Evolutionary conservation across 2,888 invertebrate genomes (phyloP).

Genomic region (Elysia crispata): DNA sequence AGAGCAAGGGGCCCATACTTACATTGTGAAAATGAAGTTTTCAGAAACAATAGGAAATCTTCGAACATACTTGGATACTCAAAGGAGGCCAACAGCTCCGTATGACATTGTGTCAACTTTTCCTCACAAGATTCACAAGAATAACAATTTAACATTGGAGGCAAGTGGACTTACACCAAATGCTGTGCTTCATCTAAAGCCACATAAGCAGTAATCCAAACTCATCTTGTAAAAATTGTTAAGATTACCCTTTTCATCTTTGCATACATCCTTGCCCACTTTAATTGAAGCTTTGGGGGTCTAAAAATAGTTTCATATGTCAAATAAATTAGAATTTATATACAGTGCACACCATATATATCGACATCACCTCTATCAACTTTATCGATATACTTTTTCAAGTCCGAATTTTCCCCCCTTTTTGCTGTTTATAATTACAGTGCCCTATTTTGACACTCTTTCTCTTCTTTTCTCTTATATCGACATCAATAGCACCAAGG

Average conservation of each 20-base stretch:
- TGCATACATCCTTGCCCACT: too few species aligned
- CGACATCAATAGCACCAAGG: too few species aligned
- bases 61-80: conserved; percentile 66
- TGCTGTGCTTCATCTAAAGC: conserved; percentile 70
- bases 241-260: neutral
- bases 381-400: too few species aligned
- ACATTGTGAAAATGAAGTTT: conserved; percentile 76
- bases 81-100: conserved; percentile 55
- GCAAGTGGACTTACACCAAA: conserved; percentile 74
- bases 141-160: conserved; percentile 65
- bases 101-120: conserved; percentile 72
- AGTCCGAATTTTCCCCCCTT: too few species aligned
- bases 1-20: conserved; percentile 73
- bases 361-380: too few species aligned
- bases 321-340: too few species aligned
- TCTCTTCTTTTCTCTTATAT: too few species aligned
- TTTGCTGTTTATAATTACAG: too few species aligned
- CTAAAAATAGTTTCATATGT: too few species aligned
- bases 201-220: conserved; percentile 31
- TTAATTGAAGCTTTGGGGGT: too few species aligned
- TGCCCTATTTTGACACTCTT: too few species aligned
- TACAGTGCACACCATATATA: too few species aligned
- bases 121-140: conserved; percentile 66
- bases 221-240: neutral
- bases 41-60: conserved; percentile 73